Conservation (phyloP, 1,140 invertebrate genomes). For the Sitophilus oryzae region DNA sequence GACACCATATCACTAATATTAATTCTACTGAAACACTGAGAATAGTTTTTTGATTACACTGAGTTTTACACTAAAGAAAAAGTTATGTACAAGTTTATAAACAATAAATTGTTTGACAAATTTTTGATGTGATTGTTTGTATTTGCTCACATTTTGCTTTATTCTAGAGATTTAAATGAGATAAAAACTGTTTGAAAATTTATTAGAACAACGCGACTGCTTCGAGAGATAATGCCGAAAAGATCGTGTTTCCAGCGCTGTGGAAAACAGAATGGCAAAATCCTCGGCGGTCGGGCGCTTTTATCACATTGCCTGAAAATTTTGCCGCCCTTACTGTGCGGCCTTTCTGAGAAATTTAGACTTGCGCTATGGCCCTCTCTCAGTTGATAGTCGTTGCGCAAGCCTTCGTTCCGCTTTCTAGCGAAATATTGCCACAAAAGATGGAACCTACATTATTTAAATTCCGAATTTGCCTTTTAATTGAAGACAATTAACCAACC, state of each 20-base stretch:
- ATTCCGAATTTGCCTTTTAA: conserved; percentile 19
- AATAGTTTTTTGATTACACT: conserved; percentile 6
- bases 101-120: not conserved
- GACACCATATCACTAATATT: conserved; percentile 12
- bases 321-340: conserved; percentile 23
- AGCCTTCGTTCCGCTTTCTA: conserved; percentile 18
- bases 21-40: conserved; percentile 7
- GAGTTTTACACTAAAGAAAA: not conserved
- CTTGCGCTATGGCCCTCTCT: conserved; percentile 21
- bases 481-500: conserved; percentile 13
- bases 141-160: conserved; percentile 3
- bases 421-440: conserved; percentile 22
- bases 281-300: conserved; percentile 16
- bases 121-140: conserved; percentile 2
- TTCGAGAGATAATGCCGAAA: conserved; percentile 10
- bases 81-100: not conserved
- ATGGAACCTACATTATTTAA: conserved; percentile 21
- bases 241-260: conserved; percentile 16
- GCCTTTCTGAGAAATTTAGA: conserved; percentile 21
- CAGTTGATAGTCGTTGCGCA: conserved; percentile 18
- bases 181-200: too few relatives aligned
- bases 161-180: too few relatives aligned
- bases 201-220: conserved; percentile 9
- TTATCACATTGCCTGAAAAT: conserved; percentile 25
- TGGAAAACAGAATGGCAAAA: conserved; percentile 16